phyloP scores from a whole-genome alignment of 2,113 vertebrate species.

The Girardinichthys multiradiatus region DNA sequence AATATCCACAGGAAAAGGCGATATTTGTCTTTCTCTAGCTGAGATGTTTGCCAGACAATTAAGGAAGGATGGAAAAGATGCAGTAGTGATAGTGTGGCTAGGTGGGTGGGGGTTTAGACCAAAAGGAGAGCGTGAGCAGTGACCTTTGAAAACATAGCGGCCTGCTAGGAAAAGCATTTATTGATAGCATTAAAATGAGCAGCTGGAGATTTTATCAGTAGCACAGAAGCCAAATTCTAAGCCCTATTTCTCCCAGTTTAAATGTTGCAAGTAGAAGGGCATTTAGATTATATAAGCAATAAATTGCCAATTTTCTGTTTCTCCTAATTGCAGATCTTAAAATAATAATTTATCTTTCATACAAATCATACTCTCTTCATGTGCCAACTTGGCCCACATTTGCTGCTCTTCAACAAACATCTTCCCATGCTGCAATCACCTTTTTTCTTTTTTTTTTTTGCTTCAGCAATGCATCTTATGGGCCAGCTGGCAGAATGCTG shows the following conservation, averaged over 20 bases:
- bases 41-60: constrained; percentile 74
- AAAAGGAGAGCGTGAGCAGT: constrained; percentile 41
- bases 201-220: rapidly evolving
- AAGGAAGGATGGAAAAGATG: constrained; percentile 34
- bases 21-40: constrained; percentile 68
- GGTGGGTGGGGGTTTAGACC: constrained; percentile 26
- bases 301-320: constrained; percentile 1
- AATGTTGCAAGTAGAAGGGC: neutral
- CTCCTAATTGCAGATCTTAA: constrained; percentile 4
- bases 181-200: constrained; percentile 49
- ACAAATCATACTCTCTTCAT: neutral
- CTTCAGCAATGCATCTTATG: neutral
- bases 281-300: neutral
- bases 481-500: constrained; percentile 31
- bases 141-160: constrained; percentile 57
- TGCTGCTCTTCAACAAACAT: constrained; percentile 1
- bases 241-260: neutral
- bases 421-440: neutral
- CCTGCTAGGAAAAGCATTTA: constrained; percentile 34
- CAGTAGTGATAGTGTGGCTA: constrained; percentile 3
- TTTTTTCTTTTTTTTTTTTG: constrained; percentile 1
- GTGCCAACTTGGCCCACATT: constrained; percentile 17
- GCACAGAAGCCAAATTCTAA: constrained; percentile 18
- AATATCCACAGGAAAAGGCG: constrained; percentile 65
- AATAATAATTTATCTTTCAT: neutral